Conservation (phyloP, 2,888 invertebrate species). For the Phymatocera aterrima region DNA sequence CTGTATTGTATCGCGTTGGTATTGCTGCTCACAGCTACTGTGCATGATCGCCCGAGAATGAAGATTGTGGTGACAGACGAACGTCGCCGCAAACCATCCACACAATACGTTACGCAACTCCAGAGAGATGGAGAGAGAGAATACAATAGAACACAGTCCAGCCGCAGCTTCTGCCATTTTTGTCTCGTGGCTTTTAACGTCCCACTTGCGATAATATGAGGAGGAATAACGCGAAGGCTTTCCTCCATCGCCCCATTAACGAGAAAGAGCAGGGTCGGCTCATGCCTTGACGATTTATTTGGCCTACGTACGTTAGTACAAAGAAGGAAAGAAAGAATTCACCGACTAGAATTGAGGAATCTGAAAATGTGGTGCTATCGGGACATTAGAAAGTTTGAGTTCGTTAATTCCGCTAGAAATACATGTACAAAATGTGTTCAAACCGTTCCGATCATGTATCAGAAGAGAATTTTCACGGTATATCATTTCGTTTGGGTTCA, state of each 20-base stretch:
- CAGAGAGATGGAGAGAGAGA: not conserved
- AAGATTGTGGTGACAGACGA: constrained; percentile 33
- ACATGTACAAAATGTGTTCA: not conserved
- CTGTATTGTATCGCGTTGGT: not conserved
- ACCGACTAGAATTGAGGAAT: no score
- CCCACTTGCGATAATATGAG: constrained; percentile 33
- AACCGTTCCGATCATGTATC: no score
- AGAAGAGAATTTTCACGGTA: not conserved
- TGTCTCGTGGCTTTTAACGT: constrained; percentile 24
- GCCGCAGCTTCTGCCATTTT: constrained; percentile 26
- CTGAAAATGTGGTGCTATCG: no score
- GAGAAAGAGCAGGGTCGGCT: no score
- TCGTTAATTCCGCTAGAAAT: not conserved
- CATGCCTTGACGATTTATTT: no score
- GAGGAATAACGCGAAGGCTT: not conserved
- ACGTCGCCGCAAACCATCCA: constrained; percentile 2
- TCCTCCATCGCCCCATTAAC: not conserved
- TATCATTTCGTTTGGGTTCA: not conserved
- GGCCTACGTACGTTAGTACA: not conserved
- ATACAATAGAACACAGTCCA: no score
- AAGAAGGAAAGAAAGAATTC: no score
- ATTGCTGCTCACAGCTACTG: not conserved
- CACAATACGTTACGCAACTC: constrained; percentile 33
- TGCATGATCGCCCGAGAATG: not conserved
- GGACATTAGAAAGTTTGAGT: no score